A percentile compares a stretch with the other conserved stretches of the same genome.
phyloP scores from a whole-genome alignment of 2,797 vertebrate species.

The Fistularia tabacaria region DNA sequence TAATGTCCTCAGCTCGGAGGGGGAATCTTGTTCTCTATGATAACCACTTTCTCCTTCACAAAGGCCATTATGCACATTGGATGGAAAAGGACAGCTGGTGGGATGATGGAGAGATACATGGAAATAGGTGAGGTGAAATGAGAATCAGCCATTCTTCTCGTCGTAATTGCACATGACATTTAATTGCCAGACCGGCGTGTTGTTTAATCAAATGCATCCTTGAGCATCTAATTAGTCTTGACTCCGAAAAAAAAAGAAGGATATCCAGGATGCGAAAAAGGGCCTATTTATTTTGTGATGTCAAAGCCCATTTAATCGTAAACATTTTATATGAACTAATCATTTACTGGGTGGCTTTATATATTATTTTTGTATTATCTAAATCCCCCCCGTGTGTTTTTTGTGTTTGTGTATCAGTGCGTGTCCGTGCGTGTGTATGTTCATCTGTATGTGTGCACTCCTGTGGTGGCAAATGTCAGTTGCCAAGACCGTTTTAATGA shows the following conservation, averaged over 20 bases:
- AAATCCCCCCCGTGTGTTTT: neutral
- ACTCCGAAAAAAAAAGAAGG: conserved; percentile 46
- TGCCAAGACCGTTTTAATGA: conserved; percentile 46
- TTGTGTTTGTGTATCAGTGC: neutral
- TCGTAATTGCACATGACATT: conserved; percentile 73
- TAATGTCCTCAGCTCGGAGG: too few relatives aligned
- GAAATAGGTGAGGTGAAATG: conserved; percentile 17
- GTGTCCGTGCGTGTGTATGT: conserved; percentile 3
- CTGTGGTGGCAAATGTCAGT: conserved; percentile 24
- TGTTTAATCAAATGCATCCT: conserved; percentile 74
- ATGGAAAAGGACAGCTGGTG: conserved; percentile 16
- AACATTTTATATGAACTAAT: conserved; percentile 32
- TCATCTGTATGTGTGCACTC: neutral
- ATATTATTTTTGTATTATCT: conserved; percentile 21
- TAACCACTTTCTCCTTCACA: too few relatives aligned
- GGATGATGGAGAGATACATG: conserved; percentile 16
- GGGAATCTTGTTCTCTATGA: too few relatives aligned
- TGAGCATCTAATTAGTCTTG: conserved; percentile 67
- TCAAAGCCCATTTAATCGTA: conserved; percentile 48
- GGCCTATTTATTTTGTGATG: conserved; percentile 42
- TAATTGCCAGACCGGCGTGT: conserved; percentile 59
- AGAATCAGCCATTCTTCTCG: conserved; percentile 51
- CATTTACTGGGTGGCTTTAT: conserved; percentile 19
- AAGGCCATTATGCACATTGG: too few relatives aligned
- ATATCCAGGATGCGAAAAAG: conserved; percentile 47